Percentiles rank a stretch among this genome's conserved stretches.
Evolutionary conservation across 2,113 vertebrate species (phyloP).

Genomic region (Pimephales promelas): DNA sequence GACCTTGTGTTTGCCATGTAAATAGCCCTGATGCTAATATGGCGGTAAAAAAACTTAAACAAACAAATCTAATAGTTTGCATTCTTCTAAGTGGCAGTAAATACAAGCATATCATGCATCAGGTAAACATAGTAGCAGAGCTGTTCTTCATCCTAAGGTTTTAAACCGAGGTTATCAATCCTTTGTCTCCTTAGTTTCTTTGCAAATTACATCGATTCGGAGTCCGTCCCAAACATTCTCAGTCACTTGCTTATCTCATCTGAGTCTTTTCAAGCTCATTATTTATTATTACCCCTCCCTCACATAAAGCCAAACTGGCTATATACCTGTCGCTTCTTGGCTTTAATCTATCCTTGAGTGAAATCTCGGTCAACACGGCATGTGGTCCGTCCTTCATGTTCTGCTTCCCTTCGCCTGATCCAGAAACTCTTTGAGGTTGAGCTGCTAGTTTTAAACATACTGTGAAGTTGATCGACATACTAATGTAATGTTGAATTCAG

Average conservation of each 20-base stretch:
- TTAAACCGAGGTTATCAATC: background rate
- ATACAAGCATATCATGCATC: background rate
- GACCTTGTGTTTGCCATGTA: too few relatives aligned
- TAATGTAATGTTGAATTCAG: too few relatives aligned
- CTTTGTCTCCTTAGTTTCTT: background rate
- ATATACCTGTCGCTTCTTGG: background rate
- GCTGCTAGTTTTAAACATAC: background rate
- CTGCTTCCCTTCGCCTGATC: background rate
- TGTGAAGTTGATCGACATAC: too few relatives aligned
- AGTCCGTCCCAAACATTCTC: too few relatives aligned
- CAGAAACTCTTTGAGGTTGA: conserved; percentile 10
- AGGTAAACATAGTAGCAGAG: background rate
- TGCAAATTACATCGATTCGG: background rate
- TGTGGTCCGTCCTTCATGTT: background rate
- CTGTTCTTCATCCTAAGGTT: background rate
- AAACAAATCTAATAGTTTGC: background rate
- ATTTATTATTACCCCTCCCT: background rate
- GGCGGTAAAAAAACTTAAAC: too few relatives aligned
- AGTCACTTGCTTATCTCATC: background rate
- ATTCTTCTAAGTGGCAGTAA: background rate
- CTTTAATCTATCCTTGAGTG: background rate
- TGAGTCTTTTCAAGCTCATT: background rate
- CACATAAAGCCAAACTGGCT: background rate
- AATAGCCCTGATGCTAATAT: too few relatives aligned
- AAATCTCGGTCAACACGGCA: background rate